Conservation (phyloP, 2,113 vertebrate genomes). For the Pycnonotus jocosus region DNA sequence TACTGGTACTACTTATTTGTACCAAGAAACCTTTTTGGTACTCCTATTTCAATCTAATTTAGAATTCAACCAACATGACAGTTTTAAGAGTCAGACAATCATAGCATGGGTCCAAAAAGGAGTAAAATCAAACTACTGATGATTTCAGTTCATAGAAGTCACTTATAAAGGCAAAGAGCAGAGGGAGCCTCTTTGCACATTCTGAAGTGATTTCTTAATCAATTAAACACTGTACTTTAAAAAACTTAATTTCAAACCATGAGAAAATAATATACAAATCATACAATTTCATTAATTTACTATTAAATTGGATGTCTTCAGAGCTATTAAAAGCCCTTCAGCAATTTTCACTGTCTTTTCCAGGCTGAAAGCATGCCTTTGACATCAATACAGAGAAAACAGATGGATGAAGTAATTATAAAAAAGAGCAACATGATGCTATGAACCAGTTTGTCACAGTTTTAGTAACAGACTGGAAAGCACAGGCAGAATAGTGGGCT, state of each 20-base stretch:
- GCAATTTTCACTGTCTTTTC: background rate
- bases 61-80: background rate
- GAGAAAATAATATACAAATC: background rate
- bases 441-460: background rate
- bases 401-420: background rate
- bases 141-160: background rate
- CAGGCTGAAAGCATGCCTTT: background rate
- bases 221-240: background rate
- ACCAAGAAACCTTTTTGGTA: background rate
- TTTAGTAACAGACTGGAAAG: background rate
- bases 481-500: background rate
- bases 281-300: background rate
- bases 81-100: background rate
- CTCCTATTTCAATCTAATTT: background rate
- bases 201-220: slow-evolving; percentile 34
- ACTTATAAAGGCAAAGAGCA: background rate
- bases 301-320: background rate
- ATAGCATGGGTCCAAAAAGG: background rate
- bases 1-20: background rate
- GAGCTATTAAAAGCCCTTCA: slow-evolving; percentile 24
- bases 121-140: background rate
- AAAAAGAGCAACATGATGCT: background rate
- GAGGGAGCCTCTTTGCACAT: background rate
- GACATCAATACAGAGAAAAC: slow-evolving; percentile 28
- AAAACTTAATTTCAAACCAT: background rate